Conservation (phyloP, 2,113 vertebrate species). For the Diglossa brunneiventris region DNA sequence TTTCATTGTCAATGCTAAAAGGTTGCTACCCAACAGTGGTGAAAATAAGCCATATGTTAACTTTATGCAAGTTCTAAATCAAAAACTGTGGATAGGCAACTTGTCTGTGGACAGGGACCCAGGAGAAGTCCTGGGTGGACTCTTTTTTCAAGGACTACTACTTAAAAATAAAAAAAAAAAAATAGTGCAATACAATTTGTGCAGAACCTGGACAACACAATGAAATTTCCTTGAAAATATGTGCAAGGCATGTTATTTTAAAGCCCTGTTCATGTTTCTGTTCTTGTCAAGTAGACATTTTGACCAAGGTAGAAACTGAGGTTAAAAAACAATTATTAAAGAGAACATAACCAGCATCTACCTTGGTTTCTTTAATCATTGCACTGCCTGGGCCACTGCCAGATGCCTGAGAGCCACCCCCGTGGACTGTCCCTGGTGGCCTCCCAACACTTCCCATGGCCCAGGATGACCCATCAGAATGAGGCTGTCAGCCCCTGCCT, state of each 20-base stretch:
- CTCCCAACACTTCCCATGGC: not conserved
- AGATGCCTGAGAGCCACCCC: not conserved
- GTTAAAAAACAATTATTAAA: not conserved
- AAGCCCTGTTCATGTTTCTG: fast-evolving
- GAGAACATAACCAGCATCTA: not conserved
- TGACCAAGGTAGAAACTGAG: not conserved
- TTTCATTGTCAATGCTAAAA: not conserved
- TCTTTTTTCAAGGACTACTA: not conserved
- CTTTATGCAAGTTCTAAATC: not conserved
- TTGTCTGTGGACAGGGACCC: not conserved
- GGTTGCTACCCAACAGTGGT: not conserved
- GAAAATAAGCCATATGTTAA: not conserved
- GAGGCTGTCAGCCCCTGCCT: not conserved
- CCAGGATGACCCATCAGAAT: not conserved
- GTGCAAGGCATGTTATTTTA: not conserved
- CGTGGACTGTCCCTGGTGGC: no score
- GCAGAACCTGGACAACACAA: not conserved
- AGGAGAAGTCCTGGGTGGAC: not conserved
- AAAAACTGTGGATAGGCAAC: fast-evolving
- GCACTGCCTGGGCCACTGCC: not conserved
- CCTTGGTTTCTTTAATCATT: not conserved
- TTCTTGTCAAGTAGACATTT: not conserved
- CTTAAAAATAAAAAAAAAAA: not conserved
- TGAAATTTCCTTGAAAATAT: not conserved
- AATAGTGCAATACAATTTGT: not conserved